Percentiles rank a stretch among this genome's conserved stretches.
phyloP scores from a whole-genome alignment of 2,797 vertebrate genomes.

The Morelia viridis region DNA sequence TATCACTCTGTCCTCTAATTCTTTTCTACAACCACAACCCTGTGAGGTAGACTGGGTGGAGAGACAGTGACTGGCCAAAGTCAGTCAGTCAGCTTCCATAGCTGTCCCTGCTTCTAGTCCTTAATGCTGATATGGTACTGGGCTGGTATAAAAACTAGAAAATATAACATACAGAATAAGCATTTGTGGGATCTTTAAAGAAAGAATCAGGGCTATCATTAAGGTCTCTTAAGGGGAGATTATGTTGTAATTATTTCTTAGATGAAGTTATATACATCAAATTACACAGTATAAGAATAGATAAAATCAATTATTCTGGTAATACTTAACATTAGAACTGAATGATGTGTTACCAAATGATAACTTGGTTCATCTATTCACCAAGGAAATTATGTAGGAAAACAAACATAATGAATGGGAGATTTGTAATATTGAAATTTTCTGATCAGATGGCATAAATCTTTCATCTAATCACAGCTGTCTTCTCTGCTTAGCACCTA shows the following conservation, averaged over 20 bases:
- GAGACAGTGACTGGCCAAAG: background rate
- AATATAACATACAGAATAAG: constrained; percentile 36
- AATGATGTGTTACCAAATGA: constrained; percentile 41
- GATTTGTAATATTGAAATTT: background rate
- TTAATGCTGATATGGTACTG: background rate
- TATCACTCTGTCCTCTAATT: background rate
- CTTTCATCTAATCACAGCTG: background rate
- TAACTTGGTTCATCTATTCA: constrained; percentile 20
- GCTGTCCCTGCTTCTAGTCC: background rate
- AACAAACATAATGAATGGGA: background rate
- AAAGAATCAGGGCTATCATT: constrained; percentile 60
- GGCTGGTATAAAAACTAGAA: constrained; percentile 28
- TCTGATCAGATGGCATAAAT: background rate
- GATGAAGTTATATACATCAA: constrained; percentile 51
- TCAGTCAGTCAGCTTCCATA: background rate
- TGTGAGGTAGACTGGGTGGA: background rate
- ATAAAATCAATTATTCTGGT: constrained; percentile 24
- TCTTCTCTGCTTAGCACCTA: background rate
- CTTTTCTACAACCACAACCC: background rate
- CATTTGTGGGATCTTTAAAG: constrained; percentile 48
- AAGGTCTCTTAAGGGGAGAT: constrained; percentile 56
- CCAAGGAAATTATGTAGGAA: background rate
- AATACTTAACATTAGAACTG: constrained; percentile 46
- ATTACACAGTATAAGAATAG: constrained; percentile 50
- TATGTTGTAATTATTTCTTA: constrained; percentile 56